These are phyloP conservation scores for Microcebus lehilahytsara DNA, from an alignment of 2,113 vertebrate species.

Conservation along the genomic window DNA sequence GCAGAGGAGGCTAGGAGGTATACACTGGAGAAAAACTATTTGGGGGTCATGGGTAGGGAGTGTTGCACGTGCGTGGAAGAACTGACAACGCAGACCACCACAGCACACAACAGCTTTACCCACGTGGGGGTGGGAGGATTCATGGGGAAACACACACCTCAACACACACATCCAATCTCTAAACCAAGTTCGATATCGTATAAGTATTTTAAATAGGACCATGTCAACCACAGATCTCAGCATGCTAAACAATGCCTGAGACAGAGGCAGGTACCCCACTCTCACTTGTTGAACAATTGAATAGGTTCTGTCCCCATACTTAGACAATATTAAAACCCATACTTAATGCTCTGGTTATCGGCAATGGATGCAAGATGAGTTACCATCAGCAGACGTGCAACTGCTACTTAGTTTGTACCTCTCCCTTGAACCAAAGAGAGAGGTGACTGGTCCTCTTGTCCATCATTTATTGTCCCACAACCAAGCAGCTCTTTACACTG, in stretches of 20 bases:
- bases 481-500: neutral
- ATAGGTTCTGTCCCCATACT: neutral
- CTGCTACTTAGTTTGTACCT: neutral
- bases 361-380: neutral
- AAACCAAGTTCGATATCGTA: neutral
- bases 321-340: neutral
- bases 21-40: neutral
- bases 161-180: rapidly evolving
- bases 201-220: neutral
- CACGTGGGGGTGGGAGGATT: rapidly evolving
- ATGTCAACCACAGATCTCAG: neutral
- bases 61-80: rapidly evolving
- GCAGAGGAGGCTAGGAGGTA: neutral
- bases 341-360: neutral
- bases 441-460: neutral
- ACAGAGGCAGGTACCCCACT: neutral
- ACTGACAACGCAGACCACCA: neutral
- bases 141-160: neutral
- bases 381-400: neutral
- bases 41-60: neutral
- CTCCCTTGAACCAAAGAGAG: neutral
- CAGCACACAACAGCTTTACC: neutral
- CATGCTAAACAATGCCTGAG: neutral
- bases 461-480: neutral
- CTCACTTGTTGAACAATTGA: neutral